Evolutionary conservation across 2,888 invertebrate species (phyloP), one percentile per base, ranked within the genome.

Genomic region (Hemaris fuciformis): DNA sequence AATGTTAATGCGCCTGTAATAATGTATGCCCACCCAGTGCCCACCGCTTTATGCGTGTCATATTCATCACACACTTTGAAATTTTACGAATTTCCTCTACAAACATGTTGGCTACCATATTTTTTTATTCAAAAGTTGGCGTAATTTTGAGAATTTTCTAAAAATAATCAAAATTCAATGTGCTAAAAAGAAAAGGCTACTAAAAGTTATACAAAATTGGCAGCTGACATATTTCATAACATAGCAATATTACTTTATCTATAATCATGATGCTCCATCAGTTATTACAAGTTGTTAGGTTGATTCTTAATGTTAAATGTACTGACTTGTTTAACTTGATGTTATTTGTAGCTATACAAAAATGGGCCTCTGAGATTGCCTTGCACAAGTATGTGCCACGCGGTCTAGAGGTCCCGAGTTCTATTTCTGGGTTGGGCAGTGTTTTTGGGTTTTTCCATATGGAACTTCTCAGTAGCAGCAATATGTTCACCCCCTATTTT

Each of bases 41-140:
- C 53, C 53, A 53, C 53, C 53, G 53, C 53, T 31, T 31, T 18
- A 25, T 27, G 31, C 53, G 53, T 53, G 48, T 53, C 53, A 53
- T 48, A 53, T 15, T 53, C 53, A 53, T 27, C 53, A 15, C 4
- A 18, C 18, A 27, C 45, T 45, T 20, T 15, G 27, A 53, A 38
- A 38, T n/a, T n/a, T 3, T 38, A 38, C 38, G 18, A 10, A 18
- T 53, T 10, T 18, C 8, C 10, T 5, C 23, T 31, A 27, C 27
- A 31, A 27, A 18, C 25, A 18, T 43, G 20, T 43, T 43, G 43
- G 43, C 43, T 43, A 18, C 20, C 20, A 8, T 0, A 43, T 18
- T 38, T 38, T 27, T 10, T n/a, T n/a, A 38, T 3, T 38, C n/a
- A 38, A n/a, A n/a, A n/a, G n/a, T n/a, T n/a, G n/a, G n/a, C n/a